Evolutionary conservation across 2,888 invertebrate genomes (phyloP).

Genomic region (Bugulina stolonifera): DNA sequence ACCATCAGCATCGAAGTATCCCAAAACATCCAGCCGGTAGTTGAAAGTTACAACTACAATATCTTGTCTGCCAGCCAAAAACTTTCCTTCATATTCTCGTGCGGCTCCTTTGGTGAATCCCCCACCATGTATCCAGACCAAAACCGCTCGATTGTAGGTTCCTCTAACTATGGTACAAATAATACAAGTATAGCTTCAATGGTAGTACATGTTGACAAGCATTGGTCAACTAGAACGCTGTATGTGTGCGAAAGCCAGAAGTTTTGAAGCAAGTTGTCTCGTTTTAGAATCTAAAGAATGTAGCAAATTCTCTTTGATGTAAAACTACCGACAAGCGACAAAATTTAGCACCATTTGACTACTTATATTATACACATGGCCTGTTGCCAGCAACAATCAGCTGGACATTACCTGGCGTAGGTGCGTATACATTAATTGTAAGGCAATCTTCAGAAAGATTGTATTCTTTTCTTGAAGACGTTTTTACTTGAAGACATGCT

Average conservation of each 20-base stretch:
- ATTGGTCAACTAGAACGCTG: too few relatives aligned
- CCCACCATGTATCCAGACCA: conserved; percentile 30
- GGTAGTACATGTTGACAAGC: too few relatives aligned
- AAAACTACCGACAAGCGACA: too few relatives aligned
- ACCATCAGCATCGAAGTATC: conserved; percentile 35
- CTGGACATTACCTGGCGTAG: not conserved
- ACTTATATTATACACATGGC: too few relatives aligned
- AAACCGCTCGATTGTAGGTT: too few relatives aligned
- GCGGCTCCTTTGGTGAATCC: conserved; percentile 25
- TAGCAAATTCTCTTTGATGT: too few relatives aligned
- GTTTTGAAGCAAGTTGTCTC: too few relatives aligned
- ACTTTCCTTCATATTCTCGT: conserved; percentile 18
- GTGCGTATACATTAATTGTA: conserved; percentile 1
- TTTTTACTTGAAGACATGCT: not conserved
- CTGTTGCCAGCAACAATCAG: not conserved
- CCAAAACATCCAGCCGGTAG: conserved; percentile 35
- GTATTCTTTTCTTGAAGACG: not conserved
- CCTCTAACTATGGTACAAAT: too few relatives aligned
- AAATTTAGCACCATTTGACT: too few relatives aligned
- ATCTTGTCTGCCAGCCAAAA: conserved; percentile 31
- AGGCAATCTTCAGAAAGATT: conserved; percentile 25
- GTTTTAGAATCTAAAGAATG: too few relatives aligned
- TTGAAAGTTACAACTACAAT: conserved; percentile 35
- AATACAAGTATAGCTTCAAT: too few relatives aligned
- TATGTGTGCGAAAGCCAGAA: too few relatives aligned